Conservation (phyloP, 1,140 invertebrate species). For the Diabrotica virgifera region DNA sequence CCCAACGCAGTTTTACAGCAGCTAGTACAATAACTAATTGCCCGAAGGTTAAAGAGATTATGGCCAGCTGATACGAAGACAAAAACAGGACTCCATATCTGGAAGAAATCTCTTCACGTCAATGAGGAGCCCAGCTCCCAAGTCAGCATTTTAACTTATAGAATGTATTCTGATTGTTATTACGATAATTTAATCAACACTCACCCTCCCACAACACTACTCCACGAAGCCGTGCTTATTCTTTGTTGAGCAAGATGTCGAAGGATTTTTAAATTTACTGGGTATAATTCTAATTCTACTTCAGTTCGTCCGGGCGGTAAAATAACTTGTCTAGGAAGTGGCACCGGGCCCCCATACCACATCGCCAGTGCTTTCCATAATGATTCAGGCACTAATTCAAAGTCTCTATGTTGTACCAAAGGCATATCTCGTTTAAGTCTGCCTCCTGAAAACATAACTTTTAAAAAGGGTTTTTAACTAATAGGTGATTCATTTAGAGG, state of each 20-base stretch:
- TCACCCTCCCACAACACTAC: constrained; percentile 45
- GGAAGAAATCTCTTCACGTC: too few species aligned
- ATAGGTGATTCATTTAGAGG: too few species aligned
- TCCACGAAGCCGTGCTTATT: constrained; percentile 29
- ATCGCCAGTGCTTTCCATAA: constrained; percentile 79
- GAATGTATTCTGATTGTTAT: background rate
- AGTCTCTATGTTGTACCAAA: constrained; percentile 71
- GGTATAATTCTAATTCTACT: constrained; percentile 80
- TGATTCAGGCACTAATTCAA: constrained; percentile 78
- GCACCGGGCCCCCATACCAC: constrained; percentile 82
- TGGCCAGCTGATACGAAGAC: too few species aligned
- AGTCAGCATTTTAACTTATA: too few species aligned
- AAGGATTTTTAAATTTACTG: constrained; percentile 69
- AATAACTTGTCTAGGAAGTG: constrained; percentile 74
- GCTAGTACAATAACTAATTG: too few species aligned
- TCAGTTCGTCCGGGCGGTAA: constrained; percentile 46
- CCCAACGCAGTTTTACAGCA: too few species aligned
- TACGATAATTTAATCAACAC: background rate
- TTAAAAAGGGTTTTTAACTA: background rate
- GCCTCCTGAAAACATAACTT: constrained; percentile 52
- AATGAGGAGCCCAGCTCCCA: too few species aligned
- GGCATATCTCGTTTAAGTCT: constrained; percentile 68
- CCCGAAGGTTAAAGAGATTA: too few species aligned
- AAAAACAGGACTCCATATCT: too few species aligned
- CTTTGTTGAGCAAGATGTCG: constrained; percentile 58